Base-by-base conservation (phyloP, 2,888 invertebrate genomes). In the Caenorhabditis doughertyi region DNA sequence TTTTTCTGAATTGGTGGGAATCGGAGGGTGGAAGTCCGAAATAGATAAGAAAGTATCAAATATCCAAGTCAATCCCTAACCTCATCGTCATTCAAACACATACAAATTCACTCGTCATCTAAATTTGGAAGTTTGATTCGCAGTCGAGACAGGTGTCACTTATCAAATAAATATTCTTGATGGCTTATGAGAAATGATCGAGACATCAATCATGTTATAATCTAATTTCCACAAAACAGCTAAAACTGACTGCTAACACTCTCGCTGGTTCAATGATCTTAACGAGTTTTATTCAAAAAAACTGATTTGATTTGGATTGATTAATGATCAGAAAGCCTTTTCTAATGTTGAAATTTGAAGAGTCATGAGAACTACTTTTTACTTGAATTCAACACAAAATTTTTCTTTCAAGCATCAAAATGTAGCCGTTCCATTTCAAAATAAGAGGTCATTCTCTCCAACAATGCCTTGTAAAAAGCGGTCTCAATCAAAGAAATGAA, bases 401-500 rank as follows among this genome's bases (percentile, higher is more conserved):
- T n/a, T n/a, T n/a, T n/a, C n/a, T n/a, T n/a, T n/a, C n/a, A n/a
- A n/a, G n/a, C n/a, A n/a, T n/a, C n/a, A n/a, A n/a, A n/a, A n/a
- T n/a, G n/a, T n/a, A n/a, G n/a, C n/a, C n/a, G n/a, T n/a, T n/a
- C n/a, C n/a, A n/a, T n/a, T 29, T 49, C n/a, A 42, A 67, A 67
- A 53, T 25, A 53, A 32, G 21, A 49, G 51, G 49, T 55, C 56
- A 23, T 42, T 35, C 16, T 32, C 51, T 1, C 39, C n/a, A 7
- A 68, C 53, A 53, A 35, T 29, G 25, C 27, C 47, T 25, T 64
- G 25, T 53, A n/a, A 70, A 55, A 44, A 32, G 64, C 62, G 55
- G 53, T 39, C 32, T 44, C 62, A 64, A 73, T 73, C 73, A 73
- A 64, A 73, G 73, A 73, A 64, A 73, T 73, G 73, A 73, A 72